Base-by-base conservation (phyloP, 2,113 vertebrate genomes). In the Sisor rabdophorus region DNA sequence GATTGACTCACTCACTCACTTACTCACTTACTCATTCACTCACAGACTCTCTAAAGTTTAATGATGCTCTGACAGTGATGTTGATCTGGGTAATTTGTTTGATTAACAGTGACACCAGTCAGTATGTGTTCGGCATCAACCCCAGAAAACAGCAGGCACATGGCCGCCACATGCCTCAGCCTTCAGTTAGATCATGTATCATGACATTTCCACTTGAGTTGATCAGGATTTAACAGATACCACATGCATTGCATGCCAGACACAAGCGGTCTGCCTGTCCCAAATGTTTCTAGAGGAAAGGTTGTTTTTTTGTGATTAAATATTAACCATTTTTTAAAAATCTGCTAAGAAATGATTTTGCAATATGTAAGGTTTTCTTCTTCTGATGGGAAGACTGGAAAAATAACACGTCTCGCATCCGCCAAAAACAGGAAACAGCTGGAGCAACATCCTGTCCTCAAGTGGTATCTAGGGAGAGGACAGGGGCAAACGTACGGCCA, bases 401-500 rank as follows among this genome's bases (percentile, higher is more conserved):
- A 20, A 30, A 65, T 81, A 71, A 50, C 6, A n/a, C 13, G n/a
- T 47, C 48, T 40, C 36, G 40, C 67, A 55, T 47, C 47, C 61
- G 73, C 64, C 8, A 54, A 87, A 89, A 90, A 90, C 89, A 91
- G 89, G 90, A 91, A 90, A 84, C 90, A 91, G 90, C 89, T 91
- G 89, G 80, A 84, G 84, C 85, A 91, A 91, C 90, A 91, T 91
- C 90, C 90, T 90, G 85, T 76, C 80, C 16, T n/a, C 30, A 58
- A 74, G 64, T 36, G 50, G 69, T 30, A 48, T 76, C 73, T 48
- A 73, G 60, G 77, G 83, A 81, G 59, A 75, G 60, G 73, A 65
- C 20, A 22, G 53, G 60, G 22, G 75, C n/a, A 22, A 76, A 77
- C 79, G 76, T 74, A 24, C 58, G 67, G 73, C 19, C 74, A 65